Base-by-base conservation (phyloP, 2,113 vertebrate genomes). In the Calidris pygmaea region DNA sequence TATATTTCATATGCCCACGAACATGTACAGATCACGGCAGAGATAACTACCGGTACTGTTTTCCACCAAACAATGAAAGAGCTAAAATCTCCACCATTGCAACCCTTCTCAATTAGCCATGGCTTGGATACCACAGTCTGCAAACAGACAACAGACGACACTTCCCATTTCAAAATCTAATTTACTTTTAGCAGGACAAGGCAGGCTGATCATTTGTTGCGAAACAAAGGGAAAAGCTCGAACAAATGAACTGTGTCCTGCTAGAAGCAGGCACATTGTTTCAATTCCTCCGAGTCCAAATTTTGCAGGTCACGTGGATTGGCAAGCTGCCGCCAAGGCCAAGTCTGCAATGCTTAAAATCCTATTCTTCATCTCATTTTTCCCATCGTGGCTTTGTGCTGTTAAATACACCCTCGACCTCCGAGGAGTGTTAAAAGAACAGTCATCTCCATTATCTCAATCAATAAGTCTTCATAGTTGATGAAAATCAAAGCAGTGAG, bases 121-220 rank as follows among this genome's bases (percentile, higher is more conserved):
- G 30, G 73, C 37, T 74, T 35, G 45, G 77, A 82, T 17, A 37
- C 74, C 27, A 37, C 48, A 9, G 66, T 26, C 74, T 58, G 74
- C 74, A 58, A 68, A 72, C 15, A 93, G 83, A 87, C 65, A 84
- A 82, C 67, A 89, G 81, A 45, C 73, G 14, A 50, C 4, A 1
- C 26, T 76, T 85, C 55, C 74, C 77, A 66, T 77, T 85, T 91
- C 81, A 87, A 87, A 93, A 96, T 74, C 74, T 70, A 80, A 95
- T 94, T 93, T 87, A 60, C 90, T 92, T 87, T 68, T 71, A 87
- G 81, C 67, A 92, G 94, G 87, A 87, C 77, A 80, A 87, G 77
- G 74, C 84, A 94, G 50, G 50, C 48, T 45, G 71, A 85, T 89
- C 5, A 6, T 87, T 66, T 79, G 77, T 65, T 85, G 86, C 8